Evolutionary conservation across 2,113 vertebrate genomes (phyloP).

Genomic region (Tamias sibiricus): DNA sequence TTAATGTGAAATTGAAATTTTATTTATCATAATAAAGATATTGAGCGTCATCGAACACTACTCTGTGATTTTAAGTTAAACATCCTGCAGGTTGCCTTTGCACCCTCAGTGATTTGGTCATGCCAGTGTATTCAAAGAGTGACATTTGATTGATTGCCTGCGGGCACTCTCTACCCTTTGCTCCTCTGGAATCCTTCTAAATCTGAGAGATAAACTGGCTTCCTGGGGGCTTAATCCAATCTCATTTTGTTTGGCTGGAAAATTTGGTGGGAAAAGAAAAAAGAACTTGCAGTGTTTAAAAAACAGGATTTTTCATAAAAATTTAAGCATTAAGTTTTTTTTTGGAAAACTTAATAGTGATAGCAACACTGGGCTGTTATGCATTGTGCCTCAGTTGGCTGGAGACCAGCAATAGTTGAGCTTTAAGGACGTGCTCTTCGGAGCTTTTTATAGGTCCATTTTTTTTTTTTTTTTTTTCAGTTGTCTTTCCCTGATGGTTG

Average conservation of each 20-base stretch:
- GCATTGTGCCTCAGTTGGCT: not conserved
- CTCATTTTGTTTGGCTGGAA: not conserved
- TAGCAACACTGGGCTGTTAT: not conserved
- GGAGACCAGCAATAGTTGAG: rapidly evolving
- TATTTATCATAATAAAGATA: not conserved
- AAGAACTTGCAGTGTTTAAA: not conserved
- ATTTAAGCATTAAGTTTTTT: not conserved
- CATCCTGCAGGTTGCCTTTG: not conserved
- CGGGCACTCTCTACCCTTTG: not conserved
- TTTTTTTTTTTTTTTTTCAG: too few species aligned
- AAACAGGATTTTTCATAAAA: not conserved
- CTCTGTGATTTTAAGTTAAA: not conserved
- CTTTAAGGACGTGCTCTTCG: not conserved
- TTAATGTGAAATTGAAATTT: not conserved
- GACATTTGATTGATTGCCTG: not conserved
- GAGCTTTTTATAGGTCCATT: rapidly evolving
- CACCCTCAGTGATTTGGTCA: not conserved
- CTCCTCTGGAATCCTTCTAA: not conserved
- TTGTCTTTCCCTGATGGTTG: not conserved
- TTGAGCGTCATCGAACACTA: not conserved
- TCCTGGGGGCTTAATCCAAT: not conserved
- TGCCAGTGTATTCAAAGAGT: not conserved
- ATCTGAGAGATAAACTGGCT: not conserved
- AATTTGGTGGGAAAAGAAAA: not conserved
- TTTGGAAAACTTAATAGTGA: not conserved